Conservation (phyloP, 2,797 vertebrate species). For the Crypturellus tataupa region DNA sequence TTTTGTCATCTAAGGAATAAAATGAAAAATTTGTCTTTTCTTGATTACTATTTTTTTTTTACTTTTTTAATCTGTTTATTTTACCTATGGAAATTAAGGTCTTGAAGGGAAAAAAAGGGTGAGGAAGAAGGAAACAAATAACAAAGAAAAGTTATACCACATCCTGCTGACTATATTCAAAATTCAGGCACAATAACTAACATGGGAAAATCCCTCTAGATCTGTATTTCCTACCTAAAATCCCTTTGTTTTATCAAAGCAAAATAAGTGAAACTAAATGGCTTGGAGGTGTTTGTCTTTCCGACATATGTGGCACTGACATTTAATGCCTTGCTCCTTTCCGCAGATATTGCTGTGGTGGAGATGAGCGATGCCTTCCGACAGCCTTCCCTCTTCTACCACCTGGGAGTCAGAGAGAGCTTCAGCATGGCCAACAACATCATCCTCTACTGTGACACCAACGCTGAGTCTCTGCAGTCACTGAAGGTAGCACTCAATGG, state of each 20-base stretch:
- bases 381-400: slow-evolving; percentile 97
- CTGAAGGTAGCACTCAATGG: slow-evolving; percentile 87
- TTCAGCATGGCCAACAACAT: slow-evolving; percentile 99
- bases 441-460: slow-evolving; percentile 96
- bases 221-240: slow-evolving; percentile 45
- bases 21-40: not conserved
- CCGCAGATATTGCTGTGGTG: slow-evolving; percentile 94
- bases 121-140: not conserved
- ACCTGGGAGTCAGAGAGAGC: slow-evolving; percentile 96
- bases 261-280: not conserved
- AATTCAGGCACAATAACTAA: slow-evolving; percentile 6
- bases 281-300: not conserved
- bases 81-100: not conserved
- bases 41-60: not conserved
- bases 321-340: slow-evolving; percentile 21
- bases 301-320: not conserved
- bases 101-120: not conserved
- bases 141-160: not conserved
- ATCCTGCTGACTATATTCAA: slow-evolving; percentile 34
- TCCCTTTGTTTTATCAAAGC: not conserved
- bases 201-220: slow-evolving; percentile 51
- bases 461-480: slow-evolving; percentile 92
- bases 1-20: not conserved
- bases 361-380: slow-evolving; percentile 98
- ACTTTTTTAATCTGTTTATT: not conserved